These are phyloP conservation scores for Hemicrepidius hirtus DNA, from an alignment of 2,888 invertebrate genomes.

Conservation along the genomic window DNA sequence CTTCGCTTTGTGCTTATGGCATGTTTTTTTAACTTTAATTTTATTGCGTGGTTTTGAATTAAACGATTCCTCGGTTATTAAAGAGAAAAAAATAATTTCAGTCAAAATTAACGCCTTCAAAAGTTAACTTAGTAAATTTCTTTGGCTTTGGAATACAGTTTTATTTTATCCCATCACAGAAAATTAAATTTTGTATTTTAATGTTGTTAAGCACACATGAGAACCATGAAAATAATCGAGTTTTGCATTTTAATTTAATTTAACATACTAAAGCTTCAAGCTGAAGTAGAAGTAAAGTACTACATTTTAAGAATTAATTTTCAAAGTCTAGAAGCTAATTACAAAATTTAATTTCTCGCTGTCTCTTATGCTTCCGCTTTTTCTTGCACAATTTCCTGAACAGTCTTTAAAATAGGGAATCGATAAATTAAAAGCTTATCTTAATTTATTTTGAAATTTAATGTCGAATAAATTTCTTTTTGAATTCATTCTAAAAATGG, in stretches of 20 bases:
- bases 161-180: constrained; percentile 15
- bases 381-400: constrained; percentile 17
- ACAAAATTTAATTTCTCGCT: constrained; percentile 21
- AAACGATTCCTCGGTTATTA: constrained; percentile 4
- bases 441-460: neutral
- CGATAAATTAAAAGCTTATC: neutral
- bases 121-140: neutral
- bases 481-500: too few relatives aligned
- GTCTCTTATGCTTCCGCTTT: constrained; percentile 10
- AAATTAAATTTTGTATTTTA: constrained; percentile 19
- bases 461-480: too few relatives aligned
- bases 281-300: neutral
- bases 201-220: constrained; percentile 1
- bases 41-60: neutral
- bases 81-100: neutral
- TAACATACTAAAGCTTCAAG: neutral
- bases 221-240: neutral
- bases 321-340: constrained; percentile 20
- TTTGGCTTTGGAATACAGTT: neutral
- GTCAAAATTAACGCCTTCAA: constrained; percentile 2
- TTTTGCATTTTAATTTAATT: constrained; percentile 13
- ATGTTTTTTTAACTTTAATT: constrained; percentile 16
- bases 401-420: neutral
- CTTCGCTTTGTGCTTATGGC: constrained; percentile 14
- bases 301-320: neutral